These are phyloP conservation scores for Leucophenga montana DNA, from an alignment of 2,888 invertebrate species.

Conservation along the genomic window DNA sequence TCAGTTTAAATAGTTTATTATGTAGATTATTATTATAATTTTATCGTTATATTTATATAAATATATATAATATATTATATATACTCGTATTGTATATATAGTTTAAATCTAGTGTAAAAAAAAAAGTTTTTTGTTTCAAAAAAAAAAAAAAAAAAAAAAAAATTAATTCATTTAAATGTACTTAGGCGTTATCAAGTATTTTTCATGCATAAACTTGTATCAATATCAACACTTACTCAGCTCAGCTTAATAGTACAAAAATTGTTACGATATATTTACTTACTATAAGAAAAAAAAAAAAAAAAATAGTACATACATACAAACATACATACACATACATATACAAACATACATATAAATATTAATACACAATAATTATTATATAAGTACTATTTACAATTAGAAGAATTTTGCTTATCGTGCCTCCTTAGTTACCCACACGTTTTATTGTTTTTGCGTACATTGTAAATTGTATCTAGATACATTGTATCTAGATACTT, in stretches of 20 bases:
- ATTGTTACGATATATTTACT: slow-evolving; percentile 15
- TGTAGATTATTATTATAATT: not conserved
- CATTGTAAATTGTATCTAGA: too few species aligned
- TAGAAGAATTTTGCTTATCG: too few species aligned
- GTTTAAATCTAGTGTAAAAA: slow-evolving; percentile 10
- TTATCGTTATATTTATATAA: slow-evolving; percentile 8
- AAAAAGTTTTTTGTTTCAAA: too few species aligned
- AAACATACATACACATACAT: slow-evolving; percentile 8
- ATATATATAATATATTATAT: slow-evolving; percentile 3
- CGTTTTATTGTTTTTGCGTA: too few species aligned
- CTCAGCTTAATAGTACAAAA: slow-evolving; percentile 1
- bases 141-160: slow-evolving; percentile 18
- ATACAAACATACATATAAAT: not conserved
- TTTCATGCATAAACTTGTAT: slow-evolving; percentile 11
- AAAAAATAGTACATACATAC: not conserved
- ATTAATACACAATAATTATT: slow-evolving; percentile 10
- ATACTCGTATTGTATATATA: not conserved
- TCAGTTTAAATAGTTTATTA: slow-evolving; percentile 19
- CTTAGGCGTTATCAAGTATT: slow-evolving; percentile 4
- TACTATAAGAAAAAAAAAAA: slow-evolving; percentile 22
- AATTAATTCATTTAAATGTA: not conserved
- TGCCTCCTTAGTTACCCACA: too few species aligned
- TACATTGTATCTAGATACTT: too few species aligned
- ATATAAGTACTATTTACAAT: too few species aligned
- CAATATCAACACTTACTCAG: slow-evolving; percentile 44